phyloP scores from a whole-genome alignment of 2,797 vertebrate species.

The Haliaeetus vocifer region DNA sequence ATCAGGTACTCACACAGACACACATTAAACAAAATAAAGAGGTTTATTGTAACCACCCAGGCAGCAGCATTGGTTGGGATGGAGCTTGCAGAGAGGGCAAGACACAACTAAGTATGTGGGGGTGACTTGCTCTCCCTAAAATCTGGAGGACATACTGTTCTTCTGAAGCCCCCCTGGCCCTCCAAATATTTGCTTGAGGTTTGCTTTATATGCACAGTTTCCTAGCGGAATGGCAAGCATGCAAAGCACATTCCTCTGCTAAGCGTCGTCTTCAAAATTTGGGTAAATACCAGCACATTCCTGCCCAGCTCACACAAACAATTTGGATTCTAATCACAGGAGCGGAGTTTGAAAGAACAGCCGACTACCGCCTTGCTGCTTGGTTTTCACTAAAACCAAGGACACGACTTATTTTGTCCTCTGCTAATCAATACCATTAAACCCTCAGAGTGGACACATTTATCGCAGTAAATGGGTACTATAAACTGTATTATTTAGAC shows the following conservation, averaged over 20 bases:
- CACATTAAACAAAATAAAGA: not conserved
- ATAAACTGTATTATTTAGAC: not conserved
- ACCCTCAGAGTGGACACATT: not conserved
- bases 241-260: slow-evolving; percentile 17
- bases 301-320: not conserved
- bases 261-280: not conserved
- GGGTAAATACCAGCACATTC: slow-evolving; percentile 34
- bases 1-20: not conserved
- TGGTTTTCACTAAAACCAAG: not conserved
- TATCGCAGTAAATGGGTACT: not conserved
- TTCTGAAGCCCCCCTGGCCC: not conserved
- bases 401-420: not conserved
- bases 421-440: not conserved
- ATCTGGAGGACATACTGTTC: not conserved
- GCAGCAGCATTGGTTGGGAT: not conserved
- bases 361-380: not conserved
- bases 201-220: not conserved
- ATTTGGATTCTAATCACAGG: not conserved
- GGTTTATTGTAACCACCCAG: not conserved
- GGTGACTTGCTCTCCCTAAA: not conserved
- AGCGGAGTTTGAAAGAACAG: not conserved
- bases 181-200: slow-evolving; percentile 2
- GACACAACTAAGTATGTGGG: accelerated
- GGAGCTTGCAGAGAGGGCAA: not conserved
- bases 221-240: not conserved